Conservation (phyloP, 2,113 vertebrate genomes). For the Rhynchomys soricoides region DNA sequence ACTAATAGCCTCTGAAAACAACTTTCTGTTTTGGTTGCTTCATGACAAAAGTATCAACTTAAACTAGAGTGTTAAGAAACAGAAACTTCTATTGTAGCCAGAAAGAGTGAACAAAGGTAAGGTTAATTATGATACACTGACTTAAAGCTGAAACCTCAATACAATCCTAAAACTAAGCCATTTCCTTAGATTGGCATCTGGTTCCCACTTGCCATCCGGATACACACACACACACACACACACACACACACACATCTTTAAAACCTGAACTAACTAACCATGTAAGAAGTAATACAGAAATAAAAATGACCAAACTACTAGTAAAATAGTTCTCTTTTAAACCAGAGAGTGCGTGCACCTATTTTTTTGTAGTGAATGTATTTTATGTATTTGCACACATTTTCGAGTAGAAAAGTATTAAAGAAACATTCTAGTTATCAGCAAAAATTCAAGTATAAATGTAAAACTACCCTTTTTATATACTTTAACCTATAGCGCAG, state of each 20-base stretch:
- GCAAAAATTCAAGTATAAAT: not conserved
- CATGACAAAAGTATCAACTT: not conserved
- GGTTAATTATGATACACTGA: not conserved
- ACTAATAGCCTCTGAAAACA: not conserved
- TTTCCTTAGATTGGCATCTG: not conserved
- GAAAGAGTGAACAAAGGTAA: not conserved
- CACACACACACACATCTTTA: too few species aligned
- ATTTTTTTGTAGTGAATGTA: not conserved
- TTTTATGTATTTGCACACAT: slow-evolving; percentile 7
- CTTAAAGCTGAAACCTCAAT: slow-evolving; percentile 20
- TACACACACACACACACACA: too few species aligned
- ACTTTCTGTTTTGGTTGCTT: not conserved
- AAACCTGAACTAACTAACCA: too few species aligned
- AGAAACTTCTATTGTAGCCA: not conserved
- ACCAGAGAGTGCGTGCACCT: not conserved
- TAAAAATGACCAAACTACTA: too few species aligned
- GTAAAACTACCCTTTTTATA: not conserved
- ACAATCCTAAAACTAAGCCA: slow-evolving; percentile 24
- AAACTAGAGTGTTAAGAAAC: not conserved
- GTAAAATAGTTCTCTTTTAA: too few species aligned
- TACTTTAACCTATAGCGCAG: not conserved
- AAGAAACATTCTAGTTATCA: not conserved
- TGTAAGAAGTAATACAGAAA: too few species aligned
- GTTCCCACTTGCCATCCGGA: too few species aligned
- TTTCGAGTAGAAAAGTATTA: slow-evolving; percentile 45